Percentiles rank a stretch among this genome's conserved stretches.
Evolutionary conservation across 2,113 vertebrate genomes (phyloP).

Genomic region (Motacilla tschutschensis): DNA sequence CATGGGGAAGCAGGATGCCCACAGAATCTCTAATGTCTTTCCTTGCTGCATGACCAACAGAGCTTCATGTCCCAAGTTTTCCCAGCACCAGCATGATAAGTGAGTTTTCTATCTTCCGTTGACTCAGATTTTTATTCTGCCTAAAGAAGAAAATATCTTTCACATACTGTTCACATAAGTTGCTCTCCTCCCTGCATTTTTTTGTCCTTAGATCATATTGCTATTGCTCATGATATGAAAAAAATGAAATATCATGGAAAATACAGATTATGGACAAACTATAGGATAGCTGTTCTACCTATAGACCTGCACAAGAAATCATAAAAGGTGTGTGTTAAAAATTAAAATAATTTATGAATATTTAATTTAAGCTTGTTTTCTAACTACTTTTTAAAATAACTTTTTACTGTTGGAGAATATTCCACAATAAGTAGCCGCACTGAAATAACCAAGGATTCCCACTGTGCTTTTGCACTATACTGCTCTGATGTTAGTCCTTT

Average conservation of each 20-base stretch:
- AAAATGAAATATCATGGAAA: not conserved
- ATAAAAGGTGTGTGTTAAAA: not conserved
- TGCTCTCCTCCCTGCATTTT: rapidly evolving
- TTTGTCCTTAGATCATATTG: not conserved
- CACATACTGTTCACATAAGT: not conserved
- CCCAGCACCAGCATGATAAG: not conserved
- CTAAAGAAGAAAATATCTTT: not conserved
- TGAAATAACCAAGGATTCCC: not conserved
- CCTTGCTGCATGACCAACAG: rapidly evolving
- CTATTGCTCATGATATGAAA: not conserved
- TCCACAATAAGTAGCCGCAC: not conserved
- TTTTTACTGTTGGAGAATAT: not conserved
- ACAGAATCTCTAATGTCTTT: not conserved
- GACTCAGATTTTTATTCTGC: not conserved
- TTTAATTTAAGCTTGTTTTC: not conserved
- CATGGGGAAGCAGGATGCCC: not conserved
- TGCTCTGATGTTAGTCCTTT: conserved; percentile 14
- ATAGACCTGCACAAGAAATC: not conserved
- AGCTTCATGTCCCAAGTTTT: not conserved
- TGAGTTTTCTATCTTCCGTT: not conserved
- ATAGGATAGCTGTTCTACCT: not conserved
- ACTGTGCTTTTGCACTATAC: not conserved
- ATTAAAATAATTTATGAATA: not conserved
- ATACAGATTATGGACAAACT: not conserved
- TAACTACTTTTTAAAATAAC: not conserved